These are phyloP conservation scores for Halotydeus destructor DNA, from an alignment of 1,140 invertebrate genomes.

Conservation along the genomic window DNA sequence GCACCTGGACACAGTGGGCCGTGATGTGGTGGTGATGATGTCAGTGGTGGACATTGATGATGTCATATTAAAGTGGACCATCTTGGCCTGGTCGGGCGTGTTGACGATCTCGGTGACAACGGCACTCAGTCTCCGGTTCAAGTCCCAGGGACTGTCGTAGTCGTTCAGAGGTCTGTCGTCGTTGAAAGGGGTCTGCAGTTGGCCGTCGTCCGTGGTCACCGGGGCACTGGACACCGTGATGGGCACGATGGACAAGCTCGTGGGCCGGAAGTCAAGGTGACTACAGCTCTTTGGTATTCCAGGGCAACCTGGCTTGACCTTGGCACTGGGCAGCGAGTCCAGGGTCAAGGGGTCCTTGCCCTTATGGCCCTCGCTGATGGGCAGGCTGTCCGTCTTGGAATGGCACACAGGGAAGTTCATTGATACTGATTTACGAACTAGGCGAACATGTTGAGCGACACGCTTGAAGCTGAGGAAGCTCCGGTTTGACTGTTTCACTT, in stretches of 20 bases:
- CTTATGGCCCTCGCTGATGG: too few relatives aligned
- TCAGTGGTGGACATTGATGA: conserved; percentile 5
- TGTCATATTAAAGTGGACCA: conserved; percentile 4
- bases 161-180: conserved; percentile 15
- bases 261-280: background rate
- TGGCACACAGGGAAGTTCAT: too few relatives aligned
- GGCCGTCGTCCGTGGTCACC: background rate
- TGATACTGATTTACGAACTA: too few relatives aligned
- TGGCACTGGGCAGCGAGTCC: background rate
- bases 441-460: too few relatives aligned
- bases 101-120: conserved; percentile 10
- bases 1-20: background rate
- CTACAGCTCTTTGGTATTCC: background rate
- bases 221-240: background rate
- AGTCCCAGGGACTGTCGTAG: conserved; percentile 18
- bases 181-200: conserved; percentile 12
- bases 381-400: too few relatives aligned
- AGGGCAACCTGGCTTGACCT: background rate
- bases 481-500: background rate
- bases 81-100: conserved; percentile 6
- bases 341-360: background rate
- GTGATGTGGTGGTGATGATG: conserved; percentile 2
- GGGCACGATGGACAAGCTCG: background rate
- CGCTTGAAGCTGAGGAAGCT: too few relatives aligned
- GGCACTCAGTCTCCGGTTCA: conserved; percentile 6